Evolutionary conservation across 2,797 vertebrate genomes (phyloP), one percentile per base, ranked within the genome.

Genomic region (Kryptolebias ocellatus): DNA sequence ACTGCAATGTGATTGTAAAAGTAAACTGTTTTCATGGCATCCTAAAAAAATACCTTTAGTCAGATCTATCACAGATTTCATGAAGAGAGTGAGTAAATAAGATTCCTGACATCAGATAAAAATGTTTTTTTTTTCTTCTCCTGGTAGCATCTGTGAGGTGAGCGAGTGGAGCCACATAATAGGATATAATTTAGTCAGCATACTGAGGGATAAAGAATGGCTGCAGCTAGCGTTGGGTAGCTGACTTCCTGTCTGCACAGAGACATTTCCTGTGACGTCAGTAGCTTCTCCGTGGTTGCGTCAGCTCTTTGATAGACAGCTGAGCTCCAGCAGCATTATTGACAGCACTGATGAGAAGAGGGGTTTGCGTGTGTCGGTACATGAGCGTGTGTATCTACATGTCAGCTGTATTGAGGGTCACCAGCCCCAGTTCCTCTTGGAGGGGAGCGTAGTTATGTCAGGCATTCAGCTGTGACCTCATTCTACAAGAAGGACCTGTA

Each of bases 391-490:
- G 62, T 79, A 39, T 39, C 37, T 10, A 73, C 1, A 8, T 60
- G 81, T 81, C 66, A 80, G 85, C 63, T 79, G 79, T 76, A 78
- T 34, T 62, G 76, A 76, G 84, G 79, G 62, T 80, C 78, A 77
- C 72, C 65, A 72, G 72, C 71, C 73, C 53, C 55, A 67, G 44
- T 65, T 72, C 65, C 74, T 74, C 72, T 28, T 52, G 50, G 42
- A 53, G n/a, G 12, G 29, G 53, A 54, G 18, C 0, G 3, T 12
- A 81, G 83, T 76, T 72, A 90, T 89, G 87, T 72, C 87, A 76
- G 78, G 84, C 87, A 85, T 90, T 86, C 74, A 69, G 70, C 67
- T 29, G 72, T 93, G 91, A 93, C 89, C 89, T 93, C 89, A 92
- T 85, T 87, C 86, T 56, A 87, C 70, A 87, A 88, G 89, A 66